Base-by-base conservation (phyloP, 2,797 vertebrate species). In the Melanotaenia pygmaea region DNA sequence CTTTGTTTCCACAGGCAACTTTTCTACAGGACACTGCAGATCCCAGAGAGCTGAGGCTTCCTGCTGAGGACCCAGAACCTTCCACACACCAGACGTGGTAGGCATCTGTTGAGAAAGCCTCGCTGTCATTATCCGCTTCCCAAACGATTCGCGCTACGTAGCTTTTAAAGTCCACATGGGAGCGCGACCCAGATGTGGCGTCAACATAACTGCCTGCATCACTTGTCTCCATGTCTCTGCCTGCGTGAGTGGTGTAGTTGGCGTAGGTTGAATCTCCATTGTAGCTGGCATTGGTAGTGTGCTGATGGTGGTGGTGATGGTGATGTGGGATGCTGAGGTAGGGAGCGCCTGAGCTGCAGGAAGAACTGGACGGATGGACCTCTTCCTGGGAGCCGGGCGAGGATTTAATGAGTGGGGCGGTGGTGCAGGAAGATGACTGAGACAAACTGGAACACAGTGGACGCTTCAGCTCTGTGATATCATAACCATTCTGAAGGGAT, bases 401-500 rank as follows among this genome's bases (percentile, higher is more conserved):
- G 20, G 91, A 94, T 61, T 91, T 95, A 86, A 93, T 94, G 81
- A 88, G 91, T 4, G 94, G 94, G 8, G 94, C 94, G 4, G 93
- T 91, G 78, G 94, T 93, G 85, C 80, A 92, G 68, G 93, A 95
- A 14, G 95, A 95, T 2, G 95, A 94, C 83, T 86, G 92, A 20
- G 95, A 93, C 80, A 94, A 57, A 58, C 93, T 96, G 86, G 87
- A 94, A 77, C 93, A 93, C 70, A 95, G 89, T 0, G 95, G 95
- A 61, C 96, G 95, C 93, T 96, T 96, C 91, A 96, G 74, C 91
- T 96, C 95, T 0, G 94, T 94, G 92, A 96, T 95, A 89, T 97
- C 71, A 0, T 96, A 97, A 13, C 93, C 95, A 26, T 95, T 95
- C 96, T 98, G 82, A 3, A 72, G 34, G 74, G 47, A 77, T 1